Evolutionary conservation across 2,113 vertebrate species (phyloP).

Genomic region (Cololabis saira): DNA sequence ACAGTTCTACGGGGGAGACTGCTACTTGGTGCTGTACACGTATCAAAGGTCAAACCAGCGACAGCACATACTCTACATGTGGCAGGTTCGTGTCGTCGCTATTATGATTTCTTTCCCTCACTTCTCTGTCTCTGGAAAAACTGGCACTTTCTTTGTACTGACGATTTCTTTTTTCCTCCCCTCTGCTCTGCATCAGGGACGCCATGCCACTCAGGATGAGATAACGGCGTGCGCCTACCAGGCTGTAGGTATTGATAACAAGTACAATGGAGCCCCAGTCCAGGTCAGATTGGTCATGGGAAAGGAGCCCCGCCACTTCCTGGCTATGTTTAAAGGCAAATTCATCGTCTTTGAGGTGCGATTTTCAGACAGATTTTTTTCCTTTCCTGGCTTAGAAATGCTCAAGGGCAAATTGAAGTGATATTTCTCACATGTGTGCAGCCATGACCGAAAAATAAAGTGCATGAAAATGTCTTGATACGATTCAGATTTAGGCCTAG

Average conservation of each 20-base stretch:
- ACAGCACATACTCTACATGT: conserved; percentile 91
- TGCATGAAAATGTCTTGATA: too few species aligned
- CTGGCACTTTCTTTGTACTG: background rate
- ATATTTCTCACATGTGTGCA: too few species aligned
- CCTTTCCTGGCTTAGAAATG: too few species aligned
- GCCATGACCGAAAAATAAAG: too few species aligned
- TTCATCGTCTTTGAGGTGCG: conserved; percentile 89
- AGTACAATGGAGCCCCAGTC: conserved; percentile 85
- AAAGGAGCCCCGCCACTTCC: conserved; percentile 90
- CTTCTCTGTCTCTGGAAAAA: background rate
- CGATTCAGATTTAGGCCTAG: too few species aligned
- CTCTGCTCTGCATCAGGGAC: conserved; percentile 78
- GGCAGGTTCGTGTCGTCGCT: conserved; percentile 82
- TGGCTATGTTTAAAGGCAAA: conserved; percentile 90
- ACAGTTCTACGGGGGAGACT: conserved; percentile 92
- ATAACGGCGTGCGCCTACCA: conserved; percentile 88
- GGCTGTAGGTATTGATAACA: conserved; percentile 86
- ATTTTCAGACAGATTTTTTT: background rate
- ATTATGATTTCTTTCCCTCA: too few species aligned
- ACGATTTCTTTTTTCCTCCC: background rate
- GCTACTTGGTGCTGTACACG: conserved; percentile 90
- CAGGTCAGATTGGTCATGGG: conserved; percentile 93
- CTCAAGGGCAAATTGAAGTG: too few species aligned
- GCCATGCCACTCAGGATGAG: conserved; percentile 87
- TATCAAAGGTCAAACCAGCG: conserved; percentile 81